Conservation (phyloP, 2,113 vertebrate genomes). For the Carlito syrichta region DNA sequence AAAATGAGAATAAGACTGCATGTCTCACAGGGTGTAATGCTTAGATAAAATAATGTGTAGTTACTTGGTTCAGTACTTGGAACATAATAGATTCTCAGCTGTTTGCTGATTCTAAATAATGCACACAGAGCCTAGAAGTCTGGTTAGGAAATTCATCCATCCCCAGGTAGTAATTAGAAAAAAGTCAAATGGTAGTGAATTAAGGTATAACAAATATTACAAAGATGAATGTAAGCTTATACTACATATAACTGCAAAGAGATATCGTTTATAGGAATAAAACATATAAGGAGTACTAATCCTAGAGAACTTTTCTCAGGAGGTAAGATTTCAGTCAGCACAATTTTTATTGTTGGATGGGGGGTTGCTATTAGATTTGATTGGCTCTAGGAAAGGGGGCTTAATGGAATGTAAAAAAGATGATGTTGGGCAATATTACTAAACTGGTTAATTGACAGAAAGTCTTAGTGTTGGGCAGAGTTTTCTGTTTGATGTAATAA, state of each 20-base stretch:
- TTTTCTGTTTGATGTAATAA: background rate
- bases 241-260: background rate
- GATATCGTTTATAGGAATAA: background rate
- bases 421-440: background rate
- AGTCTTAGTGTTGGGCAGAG: background rate
- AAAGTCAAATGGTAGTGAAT: background rate
- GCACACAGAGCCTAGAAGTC: background rate
- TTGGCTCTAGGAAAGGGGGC: background rate
- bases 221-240: background rate
- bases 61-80: background rate
- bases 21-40: background rate
- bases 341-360: background rate
- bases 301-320: background rate
- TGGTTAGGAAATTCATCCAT: background rate
- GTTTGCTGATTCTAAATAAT: background rate
- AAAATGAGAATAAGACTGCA: background rate
- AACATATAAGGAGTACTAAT: background rate
- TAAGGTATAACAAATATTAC: background rate
- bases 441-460: background rate
- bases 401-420: background rate
- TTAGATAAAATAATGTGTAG: background rate
- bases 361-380: background rate
- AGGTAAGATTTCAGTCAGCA: background rate
- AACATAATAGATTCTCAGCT: background rate
- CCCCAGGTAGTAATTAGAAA: background rate